Conservation (phyloP, 2,888 invertebrate species). For the Hedychridium roseum region DNA sequence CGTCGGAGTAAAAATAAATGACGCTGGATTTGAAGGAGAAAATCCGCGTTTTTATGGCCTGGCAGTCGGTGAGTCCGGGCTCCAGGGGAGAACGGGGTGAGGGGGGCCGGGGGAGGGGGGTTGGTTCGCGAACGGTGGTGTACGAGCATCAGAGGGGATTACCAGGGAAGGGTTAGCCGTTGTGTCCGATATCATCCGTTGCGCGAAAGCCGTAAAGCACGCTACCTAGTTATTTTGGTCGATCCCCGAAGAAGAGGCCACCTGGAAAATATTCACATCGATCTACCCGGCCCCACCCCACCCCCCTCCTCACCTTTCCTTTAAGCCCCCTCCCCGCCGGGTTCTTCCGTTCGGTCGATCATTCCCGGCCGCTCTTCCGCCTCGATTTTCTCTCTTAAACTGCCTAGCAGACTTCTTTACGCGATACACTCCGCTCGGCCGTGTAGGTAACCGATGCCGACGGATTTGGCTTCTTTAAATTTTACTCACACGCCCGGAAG, state of each 20-base stretch:
- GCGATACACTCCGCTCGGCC: too few species aligned
- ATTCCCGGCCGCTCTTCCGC: not conserved
- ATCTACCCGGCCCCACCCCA: constrained; percentile 45
- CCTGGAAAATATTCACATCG: constrained; percentile 55
- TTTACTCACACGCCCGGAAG: too few species aligned
- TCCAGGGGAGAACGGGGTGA: constrained; percentile 4
- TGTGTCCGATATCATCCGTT: constrained; percentile 30
- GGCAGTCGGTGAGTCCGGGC: too few species aligned
- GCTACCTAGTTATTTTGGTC: constrained; percentile 48
- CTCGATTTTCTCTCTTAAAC: not conserved
- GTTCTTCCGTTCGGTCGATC: not conserved
- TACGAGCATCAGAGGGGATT: constrained; percentile 1
- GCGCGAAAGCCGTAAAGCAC: constrained; percentile 41
- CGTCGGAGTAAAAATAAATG: constrained; percentile 11
- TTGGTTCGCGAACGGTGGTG: constrained; percentile 1
- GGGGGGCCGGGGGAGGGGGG: not conserved
- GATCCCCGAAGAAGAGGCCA: constrained; percentile 43
- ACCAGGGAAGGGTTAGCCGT: constrained; percentile 15
- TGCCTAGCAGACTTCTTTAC: too few species aligned
- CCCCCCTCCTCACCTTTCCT: constrained; percentile 10
- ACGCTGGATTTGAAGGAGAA: constrained; percentile 11
- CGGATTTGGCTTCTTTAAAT: too few species aligned
- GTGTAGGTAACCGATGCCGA: too few species aligned
- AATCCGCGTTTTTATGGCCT: constrained; percentile 10
- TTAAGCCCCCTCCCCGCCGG: constrained; percentile 5